phyloP scores from a whole-genome alignment of 2,888 invertebrate genomes.

The Ophioninae sp. region DNA sequence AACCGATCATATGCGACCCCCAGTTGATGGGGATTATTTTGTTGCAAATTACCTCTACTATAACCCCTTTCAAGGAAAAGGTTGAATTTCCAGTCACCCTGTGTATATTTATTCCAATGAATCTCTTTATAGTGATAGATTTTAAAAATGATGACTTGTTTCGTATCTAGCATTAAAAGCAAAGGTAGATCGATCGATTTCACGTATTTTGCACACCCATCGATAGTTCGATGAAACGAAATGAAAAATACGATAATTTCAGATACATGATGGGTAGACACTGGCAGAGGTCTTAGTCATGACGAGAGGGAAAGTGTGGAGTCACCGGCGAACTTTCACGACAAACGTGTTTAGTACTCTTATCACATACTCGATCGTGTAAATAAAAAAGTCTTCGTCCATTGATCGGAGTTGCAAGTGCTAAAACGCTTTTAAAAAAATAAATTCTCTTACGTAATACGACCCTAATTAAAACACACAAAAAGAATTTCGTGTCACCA shows the following conservation, averaged over 20 bases:
- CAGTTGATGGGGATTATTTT: too few species aligned
- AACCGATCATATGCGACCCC: too few species aligned
- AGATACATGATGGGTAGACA: constrained; percentile 35
- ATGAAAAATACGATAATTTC: too few species aligned
- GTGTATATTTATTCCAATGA: not conserved
- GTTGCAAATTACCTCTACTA: too few species aligned
- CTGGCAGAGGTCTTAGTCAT: constrained; percentile 55
- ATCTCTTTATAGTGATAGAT: constrained; percentile 5
- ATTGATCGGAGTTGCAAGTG: constrained; percentile 18
- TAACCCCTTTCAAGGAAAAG: too few species aligned
- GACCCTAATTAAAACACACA: constrained; percentile 10
- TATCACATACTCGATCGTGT: constrained; percentile 62
- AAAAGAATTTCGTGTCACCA: constrained; percentile 28
- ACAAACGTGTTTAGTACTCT: constrained; percentile 65
- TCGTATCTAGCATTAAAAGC: not conserved
- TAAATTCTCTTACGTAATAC: constrained; percentile 39
- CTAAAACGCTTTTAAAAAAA: constrained; percentile 15
- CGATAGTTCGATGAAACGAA: too few species aligned
- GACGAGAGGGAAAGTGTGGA: constrained; percentile 69
- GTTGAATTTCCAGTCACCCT: too few species aligned
- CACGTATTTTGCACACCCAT: too few species aligned
- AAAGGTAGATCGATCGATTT: too few species aligned
- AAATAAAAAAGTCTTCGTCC: constrained; percentile 53
- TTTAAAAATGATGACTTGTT: not conserved
- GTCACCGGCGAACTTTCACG: constrained; percentile 68